Base-by-base conservation (phyloP, 2,797 vertebrate genomes). In the Serranus cabrilla region DNA sequence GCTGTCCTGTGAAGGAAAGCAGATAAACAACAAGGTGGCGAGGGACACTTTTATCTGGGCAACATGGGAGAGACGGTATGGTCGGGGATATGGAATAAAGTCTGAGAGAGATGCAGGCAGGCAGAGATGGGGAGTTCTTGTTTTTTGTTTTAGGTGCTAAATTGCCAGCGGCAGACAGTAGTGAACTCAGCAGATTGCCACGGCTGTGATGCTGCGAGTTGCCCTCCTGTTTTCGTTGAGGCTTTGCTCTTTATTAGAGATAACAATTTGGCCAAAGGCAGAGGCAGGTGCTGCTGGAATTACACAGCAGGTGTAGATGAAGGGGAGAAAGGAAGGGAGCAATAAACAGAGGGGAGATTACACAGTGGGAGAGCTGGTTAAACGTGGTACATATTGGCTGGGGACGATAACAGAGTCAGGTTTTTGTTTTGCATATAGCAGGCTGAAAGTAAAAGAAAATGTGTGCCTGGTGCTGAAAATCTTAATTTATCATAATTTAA, bases 241-340 rank as follows among this genome's bases (percentile, higher is more conserved):
- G 66, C 50, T 83, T 84, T 73, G 12, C 74, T 82, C 74, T 86
- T 88, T 83, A 83, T 90, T 82, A 78, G 63, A 83, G 78, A 87
- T 83, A 87, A 89, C 71, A 81, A 68, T 83, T 71, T 85, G 71
- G 68, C 81, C 81, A 67, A 71, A 86, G 80, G 82, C 77, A 77
- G 56, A 84, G 64, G 65, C 80, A 89, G 84, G 82, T 89, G 84
- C 78, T 72, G 68, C 70, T 75, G 68, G 61, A 82, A 81, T 72
- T 65, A 83, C 69, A 73, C 80, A 84, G 81, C 82, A 89, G 83
- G 82, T 85, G 80, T 58, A 80, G 71, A 84, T 71, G 55, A 77
- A 52, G 59, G 40, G 52, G 45, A 2, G 40, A 59, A 21, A 18
- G 18, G 57, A 68, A 27, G 55, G 27, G 39, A 58, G 71, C 20